Evolutionary conservation across 2,888 invertebrate genomes (phyloP).

Genomic region (Chrysolina americana): DNA sequence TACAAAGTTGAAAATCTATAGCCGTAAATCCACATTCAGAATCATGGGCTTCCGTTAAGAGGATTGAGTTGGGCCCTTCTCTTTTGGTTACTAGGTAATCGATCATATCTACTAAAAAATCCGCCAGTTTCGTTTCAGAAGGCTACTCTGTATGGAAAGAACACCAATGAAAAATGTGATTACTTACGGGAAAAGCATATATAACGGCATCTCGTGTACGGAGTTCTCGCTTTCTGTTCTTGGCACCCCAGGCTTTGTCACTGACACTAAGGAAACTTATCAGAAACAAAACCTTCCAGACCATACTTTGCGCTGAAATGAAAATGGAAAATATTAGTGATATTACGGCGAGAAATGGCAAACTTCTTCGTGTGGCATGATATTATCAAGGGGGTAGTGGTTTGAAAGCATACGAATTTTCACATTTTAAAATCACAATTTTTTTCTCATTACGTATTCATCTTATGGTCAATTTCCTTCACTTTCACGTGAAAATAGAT

Average conservation of each 20-base stretch:
- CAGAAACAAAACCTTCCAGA: slow-evolving; percentile 47
- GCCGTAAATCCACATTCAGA: too few relatives aligned
- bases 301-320: slow-evolving; percentile 33
- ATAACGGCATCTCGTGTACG: slow-evolving; percentile 50
- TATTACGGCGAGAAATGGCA: not conserved
- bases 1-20: too few relatives aligned
- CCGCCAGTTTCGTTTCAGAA: too few relatives aligned
- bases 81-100: too few relatives aligned
- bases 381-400: not conserved
- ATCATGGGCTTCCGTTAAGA: too few relatives aligned
- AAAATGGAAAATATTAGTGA: slow-evolving; percentile 26
- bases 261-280: slow-evolving; percentile 49
- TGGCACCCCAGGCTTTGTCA: slow-evolving; percentile 46
- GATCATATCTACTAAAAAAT: too few relatives aligned
- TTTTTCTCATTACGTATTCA: too few relatives aligned
- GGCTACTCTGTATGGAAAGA: not conserved
- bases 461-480: too few relatives aligned
- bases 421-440: too few relatives aligned
- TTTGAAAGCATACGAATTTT: not conserved
- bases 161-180: slow-evolving; percentile 40
- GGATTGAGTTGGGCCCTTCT: too few relatives aligned
- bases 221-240: slow-evolving; percentile 52
- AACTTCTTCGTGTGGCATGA: not conserved
- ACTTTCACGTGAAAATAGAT: too few relatives aligned
- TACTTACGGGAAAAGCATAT: slow-evolving; percentile 52